These are phyloP conservation scores for Scleropages formosus DNA, from an alignment of 2,797 vertebrate genomes.

Conservation along the genomic window DNA sequence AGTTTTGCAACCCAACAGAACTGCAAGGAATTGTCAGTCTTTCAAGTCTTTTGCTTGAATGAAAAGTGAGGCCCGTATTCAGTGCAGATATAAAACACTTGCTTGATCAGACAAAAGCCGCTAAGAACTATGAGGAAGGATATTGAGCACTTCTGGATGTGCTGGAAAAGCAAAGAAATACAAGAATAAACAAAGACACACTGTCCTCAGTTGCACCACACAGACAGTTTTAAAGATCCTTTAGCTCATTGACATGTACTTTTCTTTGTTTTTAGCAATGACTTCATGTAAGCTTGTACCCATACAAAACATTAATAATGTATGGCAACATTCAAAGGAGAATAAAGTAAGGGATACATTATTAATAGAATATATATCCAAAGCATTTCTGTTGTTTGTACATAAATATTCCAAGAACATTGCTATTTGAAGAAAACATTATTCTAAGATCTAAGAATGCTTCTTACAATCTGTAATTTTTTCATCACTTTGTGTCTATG, in stretches of 20 bases:
- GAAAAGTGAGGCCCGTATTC: no score
- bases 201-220: constrained; percentile 14
- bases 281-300: constrained; percentile 74
- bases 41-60: no score
- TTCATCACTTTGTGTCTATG: neutral
- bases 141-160: neutral
- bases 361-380: constrained; percentile 80
- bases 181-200: constrained; percentile 28
- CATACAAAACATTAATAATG: constrained; percentile 77
- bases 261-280: constrained; percentile 72
- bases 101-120: no score
- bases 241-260: constrained; percentile 61
- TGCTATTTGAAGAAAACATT: constrained; percentile 61
- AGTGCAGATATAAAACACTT: no score
- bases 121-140: no score
- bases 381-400: constrained; percentile 62
- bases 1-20: no score
- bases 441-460: constrained; percentile 40
- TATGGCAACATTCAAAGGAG: constrained; percentile 78
- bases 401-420: constrained; percentile 71
- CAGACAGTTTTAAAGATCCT: constrained; percentile 1
- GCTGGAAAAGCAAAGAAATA: constrained; percentile 13
- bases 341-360: constrained; percentile 77
- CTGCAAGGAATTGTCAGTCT: no score
- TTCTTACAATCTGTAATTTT: constrained; percentile 21